Base-by-base conservation (phyloP, 1,140 invertebrate genomes). In the Procambarus clarkii region DNA sequence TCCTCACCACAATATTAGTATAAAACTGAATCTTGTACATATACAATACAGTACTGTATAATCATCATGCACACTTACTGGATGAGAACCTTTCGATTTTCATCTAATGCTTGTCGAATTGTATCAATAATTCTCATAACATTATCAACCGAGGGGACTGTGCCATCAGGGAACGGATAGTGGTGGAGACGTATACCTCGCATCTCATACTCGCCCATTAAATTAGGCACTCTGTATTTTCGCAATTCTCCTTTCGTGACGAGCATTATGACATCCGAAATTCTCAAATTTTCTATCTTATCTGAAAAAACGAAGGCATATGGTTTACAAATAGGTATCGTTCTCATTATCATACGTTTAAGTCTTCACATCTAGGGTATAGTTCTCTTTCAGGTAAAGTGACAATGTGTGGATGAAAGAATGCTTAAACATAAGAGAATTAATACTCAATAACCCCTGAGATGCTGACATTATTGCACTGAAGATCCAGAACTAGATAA, bases 191-290 rank as follows among this genome's bases (percentile, higher is more conserved):
- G 21, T 13, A 92, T 60, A 15, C 89, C 89, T 60, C 86, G 79
- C 69, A 83, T 85, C 60, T 87, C 84, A 48, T 92, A 92, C 44
- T 91, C 74, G 13, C 24, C 69, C 69, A 92, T 89, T n/a, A 92
- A 74, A 58, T 90, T 71, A 5, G 92, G 88, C 34, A 91, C 88
- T 60, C 92, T 69, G 88, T 92, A 92, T 60, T 92, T 92, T 34
- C 88, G 74, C 18, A 92, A 69, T 69, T 92, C 92, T 7, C 92
- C 88, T 76, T 87, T 92, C 21, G 88, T 91, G 48, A 92, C 79
- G 48, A 92, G 69, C 24, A 91, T 81, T 34, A 92, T 74, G 13
- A 91, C 80, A 76, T 92, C 92, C 44, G 89, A 82, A 78, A 92
- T 91, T 3, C 87, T 78, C 8, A 85, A 60, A 64, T 85, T 48